Evolutionary conservation across 2,797 vertebrate species (phyloP), one percentile per base, ranked within the genome.

Genomic region (Miichthys miiuy): DNA sequence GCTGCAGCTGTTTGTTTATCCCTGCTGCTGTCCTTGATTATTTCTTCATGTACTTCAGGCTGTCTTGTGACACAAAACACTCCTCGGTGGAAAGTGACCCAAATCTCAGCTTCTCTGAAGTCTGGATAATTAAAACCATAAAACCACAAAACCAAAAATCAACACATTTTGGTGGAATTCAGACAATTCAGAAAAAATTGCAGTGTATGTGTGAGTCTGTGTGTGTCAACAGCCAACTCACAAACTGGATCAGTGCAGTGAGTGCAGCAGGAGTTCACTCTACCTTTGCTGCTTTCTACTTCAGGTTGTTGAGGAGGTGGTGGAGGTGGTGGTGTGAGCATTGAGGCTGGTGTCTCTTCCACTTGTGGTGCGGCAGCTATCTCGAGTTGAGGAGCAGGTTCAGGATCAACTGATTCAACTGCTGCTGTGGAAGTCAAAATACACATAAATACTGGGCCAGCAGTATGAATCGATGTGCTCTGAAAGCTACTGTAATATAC

Each of bases 281-380:
- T 86, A 92, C 91, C 89, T 89, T 80, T 73, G 72, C 18, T 50
- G 65, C 30, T 81, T 42, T 74, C 81, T 78, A 44, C 50, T 7
- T 21, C 47, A 41, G 81, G 71, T 63, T 85, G 79, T 9, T 87
- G 74, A 46, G 56, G 30, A 16, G 72, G 13, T 2, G 68, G 41
- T 16, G 34, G 34, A 2, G 34, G 13, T 4, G 68, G 44, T 21
- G 63, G 34, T 34, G 67, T 18, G 41, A 65, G 64, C 17, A 74
- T 77, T 0, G 27, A 14, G 27, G 18, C 54, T 23, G 69, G 21
- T 0, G 75, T 60, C 56, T 85, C 79, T 34, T 85, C 44, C 25
- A 10, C 72, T n/a, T 30, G 38, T 17, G 18, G 30, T 8, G 51
- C 81, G 27, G 72, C 71, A 6, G 60, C 63, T 25, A 27, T 27